Evolutionary conservation across 2,113 vertebrate species (phyloP), one percentile per base, ranked within the genome.

Genomic region (Eulemur macaco): DNA sequence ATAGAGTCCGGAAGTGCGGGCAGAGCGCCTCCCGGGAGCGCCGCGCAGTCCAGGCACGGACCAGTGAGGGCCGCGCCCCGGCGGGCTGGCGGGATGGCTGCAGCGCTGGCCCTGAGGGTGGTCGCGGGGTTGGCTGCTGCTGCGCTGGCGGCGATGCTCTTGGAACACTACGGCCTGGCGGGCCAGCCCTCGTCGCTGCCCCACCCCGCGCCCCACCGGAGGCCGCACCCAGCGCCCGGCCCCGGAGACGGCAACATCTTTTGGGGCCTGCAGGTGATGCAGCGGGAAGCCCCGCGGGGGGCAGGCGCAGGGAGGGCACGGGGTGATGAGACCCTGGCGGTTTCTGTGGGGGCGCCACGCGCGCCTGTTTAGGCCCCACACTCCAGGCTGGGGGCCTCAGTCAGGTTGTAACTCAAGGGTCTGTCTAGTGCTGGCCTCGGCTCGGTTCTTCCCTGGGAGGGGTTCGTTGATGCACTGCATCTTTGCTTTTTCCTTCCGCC

Each of bases 361-460:
- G 18, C 12, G 13, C 83, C 98, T 95, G 98, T 99, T 98, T 98
- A 97, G 98, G 94, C 98, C 95, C 98, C 97, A 98, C 37, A 98
- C 98, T 96, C 97, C 11, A 50, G 27, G 47, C 17, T 25, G 87
- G 20, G 42, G 25, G 31, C 54, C 25, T 60, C 12, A 37, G 42
- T 71, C 85, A 63, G 39, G 8, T 60, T 29, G 76, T 50, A 37
- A 58, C 23, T 37, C 9, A 39, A 52, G 52, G n/a, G 23, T 84
- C 54, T 73, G 68, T 73, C 34, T 34, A 3, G 39, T 50, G 63
- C 84, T 13, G n/a, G 63, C 54, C 17, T 8, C 25, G 3, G 14
- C 37, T 23, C 42, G 3, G 56, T 12, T 31, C 15, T 29, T 64
- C 6, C 15, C 17, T 27, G 60, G 60, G 25, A 25, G 42, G 31